These are phyloP conservation scores for Panulirus ornatus DNA, from an alignment of 1,140 invertebrate species.

Conservation along the genomic window DNA sequence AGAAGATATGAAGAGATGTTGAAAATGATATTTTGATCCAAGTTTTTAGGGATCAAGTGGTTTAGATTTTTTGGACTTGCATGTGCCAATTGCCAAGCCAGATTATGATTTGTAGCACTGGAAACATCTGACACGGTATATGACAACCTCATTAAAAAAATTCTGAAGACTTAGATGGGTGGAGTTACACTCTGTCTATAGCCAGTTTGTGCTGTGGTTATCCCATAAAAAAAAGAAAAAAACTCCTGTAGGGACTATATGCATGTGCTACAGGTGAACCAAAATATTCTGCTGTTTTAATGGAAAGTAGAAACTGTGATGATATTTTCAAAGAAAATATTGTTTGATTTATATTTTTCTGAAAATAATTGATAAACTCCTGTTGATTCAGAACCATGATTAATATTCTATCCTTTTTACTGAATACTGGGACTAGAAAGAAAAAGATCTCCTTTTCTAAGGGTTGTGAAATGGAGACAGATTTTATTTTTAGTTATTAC, in stretches of 20 bases:
- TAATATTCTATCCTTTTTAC: no score
- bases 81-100: background rate
- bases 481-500: background rate
- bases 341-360: background rate
- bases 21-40: background rate
- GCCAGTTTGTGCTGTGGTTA: background rate
- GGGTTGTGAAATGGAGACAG: background rate
- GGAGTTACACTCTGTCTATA: background rate
- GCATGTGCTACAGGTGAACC: background rate
- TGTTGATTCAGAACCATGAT: no score
- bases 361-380: no score
- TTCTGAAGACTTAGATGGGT: background rate
- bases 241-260: background rate
- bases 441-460: background rate
- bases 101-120: background rate
- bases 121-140: background rate
- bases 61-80: background rate
- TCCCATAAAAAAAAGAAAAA: background rate
- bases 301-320: background rate
- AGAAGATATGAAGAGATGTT: background rate
- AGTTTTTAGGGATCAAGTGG: background rate
- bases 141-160: no score
- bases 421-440: no score
- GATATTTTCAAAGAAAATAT: background rate
- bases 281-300: background rate